Conservation (phyloP, 2,888 invertebrate species). For the Byasa hedistus region DNA sequence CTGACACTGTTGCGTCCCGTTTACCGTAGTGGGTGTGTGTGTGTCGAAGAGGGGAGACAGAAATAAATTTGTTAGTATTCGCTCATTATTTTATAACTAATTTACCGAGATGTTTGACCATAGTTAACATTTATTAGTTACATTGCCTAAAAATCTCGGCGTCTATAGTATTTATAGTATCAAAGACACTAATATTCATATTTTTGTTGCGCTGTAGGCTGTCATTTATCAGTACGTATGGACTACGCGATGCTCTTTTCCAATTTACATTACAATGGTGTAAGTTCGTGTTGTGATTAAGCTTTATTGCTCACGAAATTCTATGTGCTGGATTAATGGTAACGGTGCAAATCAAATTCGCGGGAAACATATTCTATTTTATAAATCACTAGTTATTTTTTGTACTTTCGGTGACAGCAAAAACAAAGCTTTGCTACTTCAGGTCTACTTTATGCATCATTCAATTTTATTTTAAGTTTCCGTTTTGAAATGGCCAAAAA, state of each 20-base stretch:
- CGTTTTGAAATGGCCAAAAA: constrained; percentile 55
- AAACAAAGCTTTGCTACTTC: constrained; percentile 22
- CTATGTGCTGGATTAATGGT: constrained; percentile 13
- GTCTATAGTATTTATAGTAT: constrained; percentile 39
- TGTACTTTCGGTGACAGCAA: constrained; percentile 10
- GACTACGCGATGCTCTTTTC: constrained; percentile 9
- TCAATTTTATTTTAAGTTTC: constrained; percentile 6
- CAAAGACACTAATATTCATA: constrained; percentile 72
- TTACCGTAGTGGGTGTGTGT: constrained; percentile 76
- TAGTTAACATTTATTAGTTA: constrained; percentile 6
- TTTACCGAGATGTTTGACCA: constrained; percentile 33
- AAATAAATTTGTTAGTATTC: constrained; percentile 77
- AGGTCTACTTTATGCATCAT: constrained; percentile 10
- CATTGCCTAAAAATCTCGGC: constrained; percentile 24
- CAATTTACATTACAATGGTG: not conserved
- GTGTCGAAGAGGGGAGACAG: constrained; percentile 67
- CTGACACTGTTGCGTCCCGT: constrained; percentile 92
- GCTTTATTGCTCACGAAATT: constrained; percentile 15
- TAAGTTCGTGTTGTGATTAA: constrained; percentile 1
- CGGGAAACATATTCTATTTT: not conserved
- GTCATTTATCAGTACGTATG: constrained; percentile 62
- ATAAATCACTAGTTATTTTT: not conserved
- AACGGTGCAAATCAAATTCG: constrained; percentile 20
- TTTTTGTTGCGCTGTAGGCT: constrained; percentile 70
- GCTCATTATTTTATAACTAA: constrained; percentile 66